Conservation (phyloP, 1,140 invertebrate genomes). For the Belonocnema kinseyi region DNA sequence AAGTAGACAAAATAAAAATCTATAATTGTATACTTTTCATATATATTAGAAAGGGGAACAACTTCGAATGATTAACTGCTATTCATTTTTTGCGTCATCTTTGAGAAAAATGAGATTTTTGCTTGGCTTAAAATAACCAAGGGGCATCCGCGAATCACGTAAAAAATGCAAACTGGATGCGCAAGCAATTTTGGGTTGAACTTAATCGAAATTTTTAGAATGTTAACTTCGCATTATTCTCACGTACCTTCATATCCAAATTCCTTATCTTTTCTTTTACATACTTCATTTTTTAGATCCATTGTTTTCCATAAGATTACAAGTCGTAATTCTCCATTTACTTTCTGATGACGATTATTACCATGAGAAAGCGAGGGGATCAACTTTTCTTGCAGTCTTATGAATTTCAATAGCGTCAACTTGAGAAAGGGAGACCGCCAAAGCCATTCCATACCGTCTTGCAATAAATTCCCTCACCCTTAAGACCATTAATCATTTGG, state of each 20-base stretch:
- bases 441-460: constrained; percentile 20
- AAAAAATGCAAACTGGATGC: no score
- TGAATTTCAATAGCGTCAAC: constrained; percentile 31
- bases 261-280: not conserved
- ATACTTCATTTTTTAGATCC: not conserved
- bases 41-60: no score
- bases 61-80: no score
- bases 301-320: constrained; percentile 4
- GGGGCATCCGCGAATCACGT: no score
- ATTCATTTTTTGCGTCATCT: no score
- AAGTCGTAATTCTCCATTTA: not conserved
- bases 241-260: not conserved
- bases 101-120: no score
- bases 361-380: constrained; percentile 17
- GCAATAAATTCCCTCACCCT: constrained; percentile 28
- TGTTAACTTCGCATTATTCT: not conserved
- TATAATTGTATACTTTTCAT: no score
- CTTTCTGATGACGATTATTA: constrained; percentile 21
- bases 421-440: constrained; percentile 20
- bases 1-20: no score
- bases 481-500: constrained; percentile 16
- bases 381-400: constrained; percentile 25
- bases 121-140: no score
- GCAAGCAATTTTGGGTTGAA: no score
- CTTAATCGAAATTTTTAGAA: no score